A percentile compares a stretch with the other conserved stretches of the same genome.
phyloP scores from a whole-genome alignment of 2,797 vertebrate genomes.

The Gymnothorax reevesii region DNA sequence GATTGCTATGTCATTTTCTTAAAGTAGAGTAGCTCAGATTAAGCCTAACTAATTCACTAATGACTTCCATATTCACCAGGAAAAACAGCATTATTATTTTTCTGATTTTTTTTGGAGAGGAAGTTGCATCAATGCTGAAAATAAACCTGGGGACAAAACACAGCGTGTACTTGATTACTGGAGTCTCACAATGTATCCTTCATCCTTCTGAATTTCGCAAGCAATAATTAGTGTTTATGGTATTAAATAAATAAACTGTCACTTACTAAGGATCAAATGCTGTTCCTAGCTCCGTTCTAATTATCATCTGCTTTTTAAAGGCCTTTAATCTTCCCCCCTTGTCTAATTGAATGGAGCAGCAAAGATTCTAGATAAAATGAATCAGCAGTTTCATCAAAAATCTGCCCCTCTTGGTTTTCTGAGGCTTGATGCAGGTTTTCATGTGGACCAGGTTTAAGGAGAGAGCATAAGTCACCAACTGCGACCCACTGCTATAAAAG shows the following conservation, averaged over 20 bases:
- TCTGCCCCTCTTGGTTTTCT: neutral
- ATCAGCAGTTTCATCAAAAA: neutral
- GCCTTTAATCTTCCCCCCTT: neutral
- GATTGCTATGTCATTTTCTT: neutral
- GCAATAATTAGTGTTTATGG: neutral
- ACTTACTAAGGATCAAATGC: neutral
- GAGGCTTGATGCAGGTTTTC: neutral
- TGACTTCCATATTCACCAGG: neutral
- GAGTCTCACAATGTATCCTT: neutral
- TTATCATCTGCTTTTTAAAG: neutral
- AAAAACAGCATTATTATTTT: neutral
- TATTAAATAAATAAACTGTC: neutral
- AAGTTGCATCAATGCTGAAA: neutral
- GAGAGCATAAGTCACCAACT: constrained; percentile 33
- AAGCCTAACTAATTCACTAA: neutral
- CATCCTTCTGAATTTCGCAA: neutral
- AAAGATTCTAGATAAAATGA: neutral
- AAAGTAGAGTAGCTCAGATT: neutral
- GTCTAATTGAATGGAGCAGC: neutral
- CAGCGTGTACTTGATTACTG: neutral
- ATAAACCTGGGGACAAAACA: neutral
- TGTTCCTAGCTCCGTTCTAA: neutral
- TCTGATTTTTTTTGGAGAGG: neutral
- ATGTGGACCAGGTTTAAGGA: neutral
- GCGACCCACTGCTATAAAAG: constrained; percentile 35